Base-by-base conservation (phyloP, 1,140 invertebrate genomes). In the Brachionus calyciflorus region DNA sequence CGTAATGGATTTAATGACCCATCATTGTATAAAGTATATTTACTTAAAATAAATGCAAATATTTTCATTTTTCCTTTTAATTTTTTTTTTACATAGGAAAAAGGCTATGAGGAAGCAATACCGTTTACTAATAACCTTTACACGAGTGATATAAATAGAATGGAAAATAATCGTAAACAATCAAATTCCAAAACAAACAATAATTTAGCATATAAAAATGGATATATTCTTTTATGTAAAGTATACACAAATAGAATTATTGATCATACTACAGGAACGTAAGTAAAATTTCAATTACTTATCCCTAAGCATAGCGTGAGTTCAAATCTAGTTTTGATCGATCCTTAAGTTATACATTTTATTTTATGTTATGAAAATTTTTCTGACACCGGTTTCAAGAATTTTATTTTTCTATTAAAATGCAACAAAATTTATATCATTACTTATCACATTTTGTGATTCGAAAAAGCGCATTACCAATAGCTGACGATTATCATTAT, bases 41-140 rank as follows among this genome's bases (percentile, higher is more conserved):
- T 4, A 63, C 7, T 40, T 14, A 33, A 60, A 60, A 60, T 6
- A 17, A 37, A 28, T n/a, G n/a, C n/a, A 3, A 24, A 7, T 63
- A 17, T 17, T 41, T 9, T 37, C 33, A 17, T 41, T 57, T 40
- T 28, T 10, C 14, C 9, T 37, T 70, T 70, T 33, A n/a, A 73
- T 51, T n/a, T n/a, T n/a, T n/a, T n/a, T n/a, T n/a, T n/a, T n/a
- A n/a, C n/a, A 51, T 19, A 85, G 84, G 78, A 81, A 80, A 78
- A 83, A 7, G 80, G 80, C 0, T 78, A 81, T 78, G 82, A 83
- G 77, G 82, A 79, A 77, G 83, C 82, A 68, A 82, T 85, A n/a
- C 82, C 83, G 5, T 78, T 84, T 30, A 82, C 82, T 53, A 85
- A 85, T 79, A 83, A 83, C 75, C 69, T 85, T 26, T 81, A 79